Evolutionary conservation across 2,797 vertebrate genomes (phyloP).

Genomic region (Liasis olivaceus): DNA sequence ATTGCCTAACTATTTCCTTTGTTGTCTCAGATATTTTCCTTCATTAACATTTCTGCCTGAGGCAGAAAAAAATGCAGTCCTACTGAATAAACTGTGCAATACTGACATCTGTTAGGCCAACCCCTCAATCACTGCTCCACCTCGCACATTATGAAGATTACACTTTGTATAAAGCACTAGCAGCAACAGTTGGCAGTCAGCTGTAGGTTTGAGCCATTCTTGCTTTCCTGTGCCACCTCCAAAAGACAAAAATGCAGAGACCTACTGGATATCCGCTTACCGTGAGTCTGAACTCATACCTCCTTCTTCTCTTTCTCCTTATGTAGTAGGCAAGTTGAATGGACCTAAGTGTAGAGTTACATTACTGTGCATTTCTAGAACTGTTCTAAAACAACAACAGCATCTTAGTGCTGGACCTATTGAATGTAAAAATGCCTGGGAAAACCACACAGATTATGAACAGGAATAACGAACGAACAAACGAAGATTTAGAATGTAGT

Average conservation of each 20-base stretch:
- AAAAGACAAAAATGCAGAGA: conserved; percentile 45
- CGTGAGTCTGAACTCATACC: conserved; percentile 48
- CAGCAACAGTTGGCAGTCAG: conserved; percentile 28
- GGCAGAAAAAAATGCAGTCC: conserved; percentile 49
- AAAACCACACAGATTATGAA: background rate
- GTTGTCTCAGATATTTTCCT: conserved; percentile 59
- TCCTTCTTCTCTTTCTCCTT: background rate
- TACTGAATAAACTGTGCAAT: conserved; percentile 67
- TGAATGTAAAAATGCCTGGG: background rate
- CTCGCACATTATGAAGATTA: conserved; percentile 65
- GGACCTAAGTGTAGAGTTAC: background rate
- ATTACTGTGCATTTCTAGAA: background rate
- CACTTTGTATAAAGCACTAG: conserved; percentile 65
- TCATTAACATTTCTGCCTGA: conserved; percentile 71
- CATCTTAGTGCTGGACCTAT: background rate
- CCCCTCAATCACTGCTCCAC: conserved; percentile 66
- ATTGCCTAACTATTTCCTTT: conserved; percentile 57
- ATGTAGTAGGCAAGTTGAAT: background rate
- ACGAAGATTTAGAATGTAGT: background rate
- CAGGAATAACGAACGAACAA: background rate
- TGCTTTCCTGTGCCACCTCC: conserved; percentile 47
- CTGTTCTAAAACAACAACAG: background rate
- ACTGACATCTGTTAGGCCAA: conserved; percentile 64
- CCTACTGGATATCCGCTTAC: conserved; percentile 56
- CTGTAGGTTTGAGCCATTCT: conserved; percentile 12